Base-by-base conservation (phyloP, 2,888 invertebrate genomes). In the Andrena haemorrhoa region DNA sequence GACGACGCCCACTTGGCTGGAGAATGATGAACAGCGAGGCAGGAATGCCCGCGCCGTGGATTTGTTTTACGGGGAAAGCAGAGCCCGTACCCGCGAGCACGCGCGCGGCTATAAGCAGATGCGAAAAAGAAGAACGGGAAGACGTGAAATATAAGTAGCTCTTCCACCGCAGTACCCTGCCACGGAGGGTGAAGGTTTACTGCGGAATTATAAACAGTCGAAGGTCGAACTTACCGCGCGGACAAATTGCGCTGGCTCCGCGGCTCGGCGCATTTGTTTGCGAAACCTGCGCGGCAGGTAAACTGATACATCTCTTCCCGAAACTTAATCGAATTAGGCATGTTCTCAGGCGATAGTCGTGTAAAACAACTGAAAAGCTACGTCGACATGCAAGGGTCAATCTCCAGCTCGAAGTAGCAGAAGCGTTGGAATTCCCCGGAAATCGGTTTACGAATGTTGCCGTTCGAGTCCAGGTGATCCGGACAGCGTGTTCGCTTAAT, bases 121-220 rank as follows among this genome's bases (percentile, higher is more conserved):
- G 69, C 64, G 73, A 80, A 58, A 69, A 51, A 73, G 63, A 69
- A 26, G 31, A 49, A 33, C 16, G n/a, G 47, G 56, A 56, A 63
- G 66, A 77, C 63, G 47, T 26, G 71, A 65, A 68, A 73, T 72
- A 33, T 53, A 47, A 73, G 64, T 79, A 81, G 68, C 69, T 58
- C 66, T 23, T 53, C 35, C 23, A 41, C n/a, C 10, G 69, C 33
- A n/a, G 47, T 26, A 31, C 53, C 51, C 58, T 26, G 56, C 33
- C 51, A 31, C 31, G 51, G 73, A 81, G 64, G 81, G 47, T 70
- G 79, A 79, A 81, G 81, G 65, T 79, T 81, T 74, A 79, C 68
- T 73, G 47, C 69, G 47, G 69, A 69, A 69, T 79, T 74, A 81
- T 61, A 79, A 81, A 81, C 79, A 60, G 79, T 49, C 81, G 79